A percentile compares a stretch with the other conserved stretches of the same genome.
These are phyloP conservation scores for Carterocephalus palaemon DNA, from an alignment of 2,888 invertebrate genomes.

Conservation along the genomic window DNA sequence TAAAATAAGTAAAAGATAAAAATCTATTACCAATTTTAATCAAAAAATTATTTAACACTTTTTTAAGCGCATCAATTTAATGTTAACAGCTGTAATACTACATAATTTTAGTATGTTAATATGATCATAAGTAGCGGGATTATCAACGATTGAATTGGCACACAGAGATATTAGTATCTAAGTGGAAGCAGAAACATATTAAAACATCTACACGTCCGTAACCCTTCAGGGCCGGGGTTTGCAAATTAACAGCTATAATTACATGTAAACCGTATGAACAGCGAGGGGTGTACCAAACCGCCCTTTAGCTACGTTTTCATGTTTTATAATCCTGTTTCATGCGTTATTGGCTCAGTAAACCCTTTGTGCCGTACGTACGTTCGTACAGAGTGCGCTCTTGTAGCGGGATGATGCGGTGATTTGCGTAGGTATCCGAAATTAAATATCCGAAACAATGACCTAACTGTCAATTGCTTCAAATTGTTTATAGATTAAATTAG, in stretches of 20 bases:
- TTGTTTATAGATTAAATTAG: too few relatives aligned
- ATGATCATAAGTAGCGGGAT: constrained; percentile 10
- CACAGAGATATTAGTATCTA: constrained; percentile 11
- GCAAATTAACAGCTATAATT: constrained; percentile 72
- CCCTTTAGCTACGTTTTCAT: constrained; percentile 72
- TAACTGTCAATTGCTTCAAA: too few relatives aligned
- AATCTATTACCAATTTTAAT: too few relatives aligned
- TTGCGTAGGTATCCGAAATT: too few relatives aligned
- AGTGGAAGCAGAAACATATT: constrained; percentile 9
- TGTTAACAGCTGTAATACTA: neutral
- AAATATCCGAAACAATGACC: too few relatives aligned
- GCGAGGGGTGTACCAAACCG: constrained; percentile 44
- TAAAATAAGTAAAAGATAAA: too few relatives aligned
- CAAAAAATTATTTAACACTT: too few relatives aligned
- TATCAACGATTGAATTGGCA: constrained; percentile 14
- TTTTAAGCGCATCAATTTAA: too few relatives aligned
- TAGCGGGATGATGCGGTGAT: too few relatives aligned
- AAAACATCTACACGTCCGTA: constrained; percentile 7
- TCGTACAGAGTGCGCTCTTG: constrained; percentile 42
- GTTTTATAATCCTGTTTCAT: constrained; percentile 77
- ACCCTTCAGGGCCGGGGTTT: constrained; percentile 19
- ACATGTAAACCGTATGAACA: constrained; percentile 48
- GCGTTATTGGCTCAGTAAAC: constrained; percentile 68
- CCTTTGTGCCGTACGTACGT: constrained; percentile 54
- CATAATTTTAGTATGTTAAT: neutral